A percentile compares a stretch with the other conserved stretches of the same genome.
Evolutionary conservation across 2,888 invertebrate species (phyloP).

Genomic region (Ochropleura plecta): DNA sequence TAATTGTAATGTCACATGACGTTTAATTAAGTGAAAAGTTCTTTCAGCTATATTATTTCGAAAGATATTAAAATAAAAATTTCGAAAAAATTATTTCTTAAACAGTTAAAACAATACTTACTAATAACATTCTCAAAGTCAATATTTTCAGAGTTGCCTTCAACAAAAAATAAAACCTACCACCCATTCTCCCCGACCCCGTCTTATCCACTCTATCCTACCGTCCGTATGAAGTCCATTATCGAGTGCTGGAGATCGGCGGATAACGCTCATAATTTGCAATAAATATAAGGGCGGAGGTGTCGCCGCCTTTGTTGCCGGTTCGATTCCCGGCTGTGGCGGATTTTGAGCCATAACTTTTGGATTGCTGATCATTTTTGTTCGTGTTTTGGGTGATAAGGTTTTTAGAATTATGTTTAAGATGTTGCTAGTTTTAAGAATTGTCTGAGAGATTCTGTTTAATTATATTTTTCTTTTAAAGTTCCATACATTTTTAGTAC

Average conservation of each 20-base stretch:
- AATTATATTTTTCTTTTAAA: too few relatives aligned
- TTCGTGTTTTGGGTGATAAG: constrained; percentile 50
- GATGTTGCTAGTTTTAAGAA: not conserved
- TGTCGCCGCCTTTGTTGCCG: constrained; percentile 79
- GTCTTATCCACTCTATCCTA: constrained; percentile 63
- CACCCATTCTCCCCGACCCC: not conserved
- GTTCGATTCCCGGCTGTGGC: constrained; percentile 70
- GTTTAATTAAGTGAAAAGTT: not conserved
- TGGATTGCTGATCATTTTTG: constrained; percentile 60
- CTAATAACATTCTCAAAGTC: not conserved
- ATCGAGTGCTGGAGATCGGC: constrained; percentile 85
- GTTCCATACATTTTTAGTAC: too few relatives aligned
- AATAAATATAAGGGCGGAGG: constrained; percentile 88
- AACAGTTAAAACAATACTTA: not conserved
- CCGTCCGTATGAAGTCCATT: constrained; percentile 84
- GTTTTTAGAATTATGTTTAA: constrained; percentile 26
- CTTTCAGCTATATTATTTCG: not conserved
- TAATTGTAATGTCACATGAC: not conserved
- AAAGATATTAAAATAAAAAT: not conserved
- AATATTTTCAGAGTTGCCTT: not conserved
- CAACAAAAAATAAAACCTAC: not conserved
- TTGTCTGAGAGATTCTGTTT: not conserved
- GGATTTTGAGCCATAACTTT: constrained; percentile 65
- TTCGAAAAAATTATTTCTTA: not conserved
- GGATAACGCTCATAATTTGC: constrained; percentile 88